A percentile compares a stretch with the other conserved stretches of the same genome.
Evolutionary conservation across 2,888 invertebrate species (phyloP).

Genomic region (Trissolcus brochymenae): DNA sequence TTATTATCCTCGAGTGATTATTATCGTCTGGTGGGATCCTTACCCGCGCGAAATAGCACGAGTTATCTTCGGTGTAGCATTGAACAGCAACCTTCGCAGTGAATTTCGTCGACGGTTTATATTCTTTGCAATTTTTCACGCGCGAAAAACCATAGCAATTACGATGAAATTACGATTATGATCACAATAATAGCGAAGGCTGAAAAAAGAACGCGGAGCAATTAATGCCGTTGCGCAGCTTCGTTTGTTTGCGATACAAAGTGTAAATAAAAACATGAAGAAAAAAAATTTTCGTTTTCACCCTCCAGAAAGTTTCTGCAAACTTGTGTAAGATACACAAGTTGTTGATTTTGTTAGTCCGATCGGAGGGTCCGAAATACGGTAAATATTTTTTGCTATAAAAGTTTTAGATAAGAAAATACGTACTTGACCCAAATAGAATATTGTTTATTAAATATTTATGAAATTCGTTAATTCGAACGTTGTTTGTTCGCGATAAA

Average conservation of each 20-base stretch:
- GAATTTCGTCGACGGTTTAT: slow-evolving; percentile 47
- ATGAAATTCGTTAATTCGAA: not conserved
- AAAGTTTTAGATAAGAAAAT: slow-evolving; percentile 41
- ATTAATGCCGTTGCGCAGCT: slow-evolving; percentile 19
- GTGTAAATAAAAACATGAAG: not conserved
- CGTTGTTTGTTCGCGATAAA: too few species aligned
- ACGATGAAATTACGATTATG: slow-evolving; percentile 26
- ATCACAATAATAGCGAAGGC: slow-evolving; percentile 32
- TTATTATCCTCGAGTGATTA: slow-evolving; percentile 1
- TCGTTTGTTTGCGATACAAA: too few species aligned
- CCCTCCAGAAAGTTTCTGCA: slow-evolving; percentile 2
- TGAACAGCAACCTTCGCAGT: slow-evolving; percentile 56
- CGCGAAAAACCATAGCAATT: slow-evolving; percentile 31
- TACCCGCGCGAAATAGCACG: slow-evolving; percentile 33
- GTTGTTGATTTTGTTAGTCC: not conserved
- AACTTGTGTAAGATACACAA: not conserved
- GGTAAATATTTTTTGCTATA: slow-evolving; percentile 16
- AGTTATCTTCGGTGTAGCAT: slow-evolving; percentile 36
- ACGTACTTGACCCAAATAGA: slow-evolving; percentile 47
- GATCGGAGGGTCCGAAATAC: not conserved
- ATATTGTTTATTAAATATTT: slow-evolving; percentile 47
- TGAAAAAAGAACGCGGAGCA: slow-evolving; percentile 14
- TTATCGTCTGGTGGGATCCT: slow-evolving; percentile 9
- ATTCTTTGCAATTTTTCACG: slow-evolving; percentile 1
- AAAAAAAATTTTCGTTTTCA: slow-evolving; percentile 3